Evolutionary conservation across 2,113 vertebrate genomes (phyloP).

Genomic region (Dryoscopus gambensis): DNA sequence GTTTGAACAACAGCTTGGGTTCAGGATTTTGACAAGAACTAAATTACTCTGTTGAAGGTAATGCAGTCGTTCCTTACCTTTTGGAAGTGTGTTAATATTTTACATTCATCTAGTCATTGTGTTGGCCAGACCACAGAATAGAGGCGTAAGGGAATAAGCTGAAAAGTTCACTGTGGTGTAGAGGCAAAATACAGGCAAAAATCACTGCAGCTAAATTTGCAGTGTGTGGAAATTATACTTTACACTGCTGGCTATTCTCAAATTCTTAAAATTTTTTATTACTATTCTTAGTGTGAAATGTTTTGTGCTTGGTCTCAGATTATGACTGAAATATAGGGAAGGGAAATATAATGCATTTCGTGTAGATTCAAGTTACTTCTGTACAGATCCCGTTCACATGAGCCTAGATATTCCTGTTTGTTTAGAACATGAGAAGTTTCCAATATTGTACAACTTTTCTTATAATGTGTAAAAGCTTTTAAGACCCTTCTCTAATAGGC

Average conservation of each 20-base stretch:
- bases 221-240: background rate
- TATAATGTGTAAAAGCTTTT: background rate
- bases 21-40: background rate
- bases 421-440: background rate
- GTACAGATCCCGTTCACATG: background rate
- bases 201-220: background rate
- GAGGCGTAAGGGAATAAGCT: background rate
- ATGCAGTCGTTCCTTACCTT: background rate
- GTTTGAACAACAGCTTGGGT: background rate
- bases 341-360: background rate
- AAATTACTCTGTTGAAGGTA: background rate
- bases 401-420: background rate
- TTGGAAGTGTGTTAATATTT: background rate
- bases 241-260: background rate
- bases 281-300: background rate
- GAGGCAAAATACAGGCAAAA: background rate
- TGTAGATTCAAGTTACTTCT: background rate
- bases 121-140: background rate
- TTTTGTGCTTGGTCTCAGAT: background rate
- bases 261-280: background rate
- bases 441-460: background rate
- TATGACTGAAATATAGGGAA: background rate
- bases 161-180: background rate
- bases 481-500: background rate
- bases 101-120: background rate